Evolutionary conservation across 2,797 vertebrate species (phyloP), one percentile per base, ranked within the genome.

Genomic region (Paedocypris micromegethes): DNA sequence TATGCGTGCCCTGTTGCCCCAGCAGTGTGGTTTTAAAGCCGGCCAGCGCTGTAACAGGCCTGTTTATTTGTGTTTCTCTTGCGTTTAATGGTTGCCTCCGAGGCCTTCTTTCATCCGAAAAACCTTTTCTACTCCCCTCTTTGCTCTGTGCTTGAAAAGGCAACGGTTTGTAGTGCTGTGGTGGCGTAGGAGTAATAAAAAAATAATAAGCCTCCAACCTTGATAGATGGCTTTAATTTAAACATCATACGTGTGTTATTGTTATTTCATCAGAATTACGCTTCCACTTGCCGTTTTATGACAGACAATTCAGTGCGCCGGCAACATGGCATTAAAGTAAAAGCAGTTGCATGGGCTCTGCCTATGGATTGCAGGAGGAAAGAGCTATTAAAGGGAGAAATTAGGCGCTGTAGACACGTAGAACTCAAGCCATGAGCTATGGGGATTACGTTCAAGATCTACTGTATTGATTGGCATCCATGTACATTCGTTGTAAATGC

Each of bases 31-130:
- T 66, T 73, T 65, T 57, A 77, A 72, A 68, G 39, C 45, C 66
- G 58, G 74, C 73, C 66, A 69, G 70, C 63, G 64, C 64, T 61
- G 72, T 81, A 78, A 73, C 79, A 77, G 66, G 64, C 66, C 58
- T 76, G 75, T 81, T 81, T 78, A 83, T 81, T 78, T 78, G 74
- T 69, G 58, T 77, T 77, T 72, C 75, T 78, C 76, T 76, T 72
- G 75, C 68, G 67, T 78, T 74, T 72, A 78, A 74, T 72, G 65
- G 77, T 70, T 77, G 78, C 72, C 70, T 74, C 68, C 61, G 37
- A 70, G 69, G 68, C 68, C 63, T 77, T 74, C 72, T 76, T 77
- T 70, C 68, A 79, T 74, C 58, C 60, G 47, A 42, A 53, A 62
- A 62, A 59, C 57, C 46, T 58, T 42, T 48, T 64, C 39, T 73